Evolutionary conservation across 2,888 invertebrate genomes (phyloP).

Genomic region (Dryococelus australis): DNA sequence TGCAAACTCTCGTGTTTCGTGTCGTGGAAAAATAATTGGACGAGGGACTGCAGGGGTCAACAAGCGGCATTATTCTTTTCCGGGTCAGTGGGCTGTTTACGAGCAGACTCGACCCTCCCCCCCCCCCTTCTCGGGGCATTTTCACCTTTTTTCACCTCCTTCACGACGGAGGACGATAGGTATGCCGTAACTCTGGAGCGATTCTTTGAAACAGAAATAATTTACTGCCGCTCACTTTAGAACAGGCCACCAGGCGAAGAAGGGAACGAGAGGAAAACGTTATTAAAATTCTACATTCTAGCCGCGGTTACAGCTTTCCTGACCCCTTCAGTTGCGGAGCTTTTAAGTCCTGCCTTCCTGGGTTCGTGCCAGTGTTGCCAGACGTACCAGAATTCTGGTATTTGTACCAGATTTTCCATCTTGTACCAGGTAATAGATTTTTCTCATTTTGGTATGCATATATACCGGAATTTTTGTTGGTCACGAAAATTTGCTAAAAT

Average conservation of each 20-base stretch:
- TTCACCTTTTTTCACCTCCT: neutral
- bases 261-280: neutral
- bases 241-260: neutral
- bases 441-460: no score
- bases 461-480: no score
- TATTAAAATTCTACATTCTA: slow-evolving; percentile 7
- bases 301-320: no score
- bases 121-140: neutral
- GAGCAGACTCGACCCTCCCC: neutral
- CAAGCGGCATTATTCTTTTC: neutral
- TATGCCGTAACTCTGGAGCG: neutral
- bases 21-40: neutral
- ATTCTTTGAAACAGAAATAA: neutral
- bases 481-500: no score
- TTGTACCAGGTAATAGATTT: no score
- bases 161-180: neutral
- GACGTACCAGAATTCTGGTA: no score
- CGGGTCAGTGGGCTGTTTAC: neutral
- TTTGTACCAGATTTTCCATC: no score
- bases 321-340: no score
- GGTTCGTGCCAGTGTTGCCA: no score
- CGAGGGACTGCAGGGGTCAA: neutral
- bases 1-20: neutral
- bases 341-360: no score
- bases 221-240: neutral